A percentile compares a stretch with the other conserved stretches of the same genome.
Conservation (phyloP, 1,140 invertebrate species). For the Samia ricini region DNA sequence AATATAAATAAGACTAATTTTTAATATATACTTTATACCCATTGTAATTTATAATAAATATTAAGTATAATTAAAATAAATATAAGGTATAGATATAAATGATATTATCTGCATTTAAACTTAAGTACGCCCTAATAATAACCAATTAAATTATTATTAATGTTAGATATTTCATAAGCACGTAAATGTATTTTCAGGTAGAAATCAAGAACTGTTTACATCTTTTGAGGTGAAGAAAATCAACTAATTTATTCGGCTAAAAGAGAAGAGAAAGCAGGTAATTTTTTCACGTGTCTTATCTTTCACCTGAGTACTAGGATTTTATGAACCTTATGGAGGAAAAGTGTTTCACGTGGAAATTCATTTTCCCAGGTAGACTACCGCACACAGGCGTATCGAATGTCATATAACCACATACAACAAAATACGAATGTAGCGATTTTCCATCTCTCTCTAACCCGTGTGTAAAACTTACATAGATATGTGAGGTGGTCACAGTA, state of each 20-base stretch:
- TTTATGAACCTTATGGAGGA: constrained; percentile 38
- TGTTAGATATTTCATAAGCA: too few species aligned
- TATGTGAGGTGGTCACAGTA: neutral
- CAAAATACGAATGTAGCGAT: neutral
- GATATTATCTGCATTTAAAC: too few species aligned
- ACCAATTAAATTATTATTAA: too few species aligned
- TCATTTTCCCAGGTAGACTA: constrained; percentile 15
- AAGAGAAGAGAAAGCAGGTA: constrained; percentile 27
- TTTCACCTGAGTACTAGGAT: constrained; percentile 61
- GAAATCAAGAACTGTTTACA: too few species aligned
- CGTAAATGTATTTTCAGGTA: too few species aligned
- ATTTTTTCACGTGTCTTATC: constrained; percentile 63
- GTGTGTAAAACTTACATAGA: neutral
- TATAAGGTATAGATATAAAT: too few species aligned
- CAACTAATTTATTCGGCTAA: neutral
- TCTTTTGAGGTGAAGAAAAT: too few species aligned
- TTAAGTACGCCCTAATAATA: too few species aligned
- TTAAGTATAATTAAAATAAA: too few species aligned
- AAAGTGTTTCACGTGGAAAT: constrained; percentile 33
- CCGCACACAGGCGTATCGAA: neutral
- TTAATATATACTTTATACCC: neutral
- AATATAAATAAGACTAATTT: constrained; percentile 5
- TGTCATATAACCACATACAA: neutral
- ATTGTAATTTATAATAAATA: neutral
- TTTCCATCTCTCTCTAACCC: neutral